Base-by-base conservation (phyloP, 2,113 vertebrate genomes). In the Ophthalmolycus amberensis region DNA sequence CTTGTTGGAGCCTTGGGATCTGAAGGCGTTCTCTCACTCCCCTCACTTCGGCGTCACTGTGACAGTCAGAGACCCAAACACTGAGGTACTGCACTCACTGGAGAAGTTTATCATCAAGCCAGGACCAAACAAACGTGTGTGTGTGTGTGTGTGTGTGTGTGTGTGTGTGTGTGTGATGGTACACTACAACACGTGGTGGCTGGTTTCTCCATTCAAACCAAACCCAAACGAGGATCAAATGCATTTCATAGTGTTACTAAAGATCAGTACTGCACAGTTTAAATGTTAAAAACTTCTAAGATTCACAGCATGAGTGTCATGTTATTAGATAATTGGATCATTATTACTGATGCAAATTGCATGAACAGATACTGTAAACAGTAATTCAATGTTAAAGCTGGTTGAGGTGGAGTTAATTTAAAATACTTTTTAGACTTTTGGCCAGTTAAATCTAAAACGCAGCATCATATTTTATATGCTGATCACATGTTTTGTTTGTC, bases 21-120 rank as follows among this genome's bases (percentile, higher is more conserved):
- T 78, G 6, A 90, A 73, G 9, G 73, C 59, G 11, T 71, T 85
- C 0, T 90, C 90, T 42, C 94, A 94, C 76, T 95, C 95, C 60
- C 95, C 96, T 83, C 96, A 97, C 18, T 87, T 97, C 50, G 97
- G 97, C 44, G 93, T 97, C 92, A 95, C 95, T 75, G 94, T 97
- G 71, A 97, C 94, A 12, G 90, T 98, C 60, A 95, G 88, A 89
- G 95, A 95, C 58, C 96, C 96, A 66, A 75, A 90, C 42, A 71
- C 88, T 65, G 96, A 97, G 95, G 98, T 94, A 90, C 60, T 25
- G 59, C 9, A 75, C 81, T 63, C 64, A 68, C 9, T 80, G 14
- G 22, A 75, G 22, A n/a, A 9, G 16, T 58, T 59, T 3, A 75
- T 82, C 58, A 68, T n/a, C 9, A 52, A 38, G 34, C 12, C 25